Percentiles rank a stretch among this genome's conserved stretches.
Conservation (phyloP, 2,113 vertebrate species). For the Hydropotes inermis region DNA sequence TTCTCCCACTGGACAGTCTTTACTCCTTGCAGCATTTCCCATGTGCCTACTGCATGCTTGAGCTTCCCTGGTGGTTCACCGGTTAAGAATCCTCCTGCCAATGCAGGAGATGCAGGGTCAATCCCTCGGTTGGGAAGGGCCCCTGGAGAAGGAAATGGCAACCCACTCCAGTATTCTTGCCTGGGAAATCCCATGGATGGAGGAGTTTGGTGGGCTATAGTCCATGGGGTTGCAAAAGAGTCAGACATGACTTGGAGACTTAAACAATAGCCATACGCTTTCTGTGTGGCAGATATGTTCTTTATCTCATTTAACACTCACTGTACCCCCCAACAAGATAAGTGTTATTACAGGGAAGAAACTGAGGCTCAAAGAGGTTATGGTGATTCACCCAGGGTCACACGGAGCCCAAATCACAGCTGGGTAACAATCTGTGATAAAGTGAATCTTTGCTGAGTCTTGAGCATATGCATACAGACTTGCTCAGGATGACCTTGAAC, state of each 20-base stretch:
- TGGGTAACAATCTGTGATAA: not conserved
- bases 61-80: not conserved
- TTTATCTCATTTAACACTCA: not conserved
- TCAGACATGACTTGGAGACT: not conserved
- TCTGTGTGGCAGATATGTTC: not conserved
- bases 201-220: not conserved
- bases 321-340: not conserved
- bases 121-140: not conserved
- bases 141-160: not conserved
- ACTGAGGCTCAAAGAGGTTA: not conserved
- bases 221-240: not conserved
- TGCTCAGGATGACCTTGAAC: not conserved
- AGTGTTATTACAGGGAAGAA: not conserved
- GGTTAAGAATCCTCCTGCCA: not conserved
- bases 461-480: not conserved
- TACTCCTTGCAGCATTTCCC: rapidly evolving
- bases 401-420: not conserved
- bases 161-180: not conserved
- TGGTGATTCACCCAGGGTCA: not conserved
- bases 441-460: not conserved
- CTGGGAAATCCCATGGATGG: not conserved
- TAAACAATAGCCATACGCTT: not conserved
- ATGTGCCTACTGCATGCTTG: not conserved
- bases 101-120: not conserved
- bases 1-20: rapidly evolving